Base-by-base conservation (phyloP, 2,888 invertebrate genomes). In the Melitaea athalia region DNA sequence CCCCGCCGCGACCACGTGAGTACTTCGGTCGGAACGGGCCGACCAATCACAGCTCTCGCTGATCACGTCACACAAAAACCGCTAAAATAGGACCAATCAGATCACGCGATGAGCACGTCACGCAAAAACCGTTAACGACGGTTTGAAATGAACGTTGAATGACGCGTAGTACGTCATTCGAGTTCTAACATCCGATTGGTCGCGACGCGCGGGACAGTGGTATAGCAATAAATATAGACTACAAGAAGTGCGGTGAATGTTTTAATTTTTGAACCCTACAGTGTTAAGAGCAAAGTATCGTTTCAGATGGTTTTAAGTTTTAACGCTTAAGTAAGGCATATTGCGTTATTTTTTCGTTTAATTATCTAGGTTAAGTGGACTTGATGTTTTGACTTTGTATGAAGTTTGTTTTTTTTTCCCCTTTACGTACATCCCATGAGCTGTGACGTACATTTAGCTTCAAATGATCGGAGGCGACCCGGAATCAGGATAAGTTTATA, bases 241-340 rank as follows among this genome's bases (percentile, higher is more conserved):
- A 70, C 73, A 72, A 69, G 43, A 70, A 63, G 7, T 17, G 63
- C 47, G 55, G 38, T 57, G 63, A 65, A 65, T 3, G 24, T 61
- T 66, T 67, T 63, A 66, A 73, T 77, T 78, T 77, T 74, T 77
- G 78, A 78, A 81, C 80, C 75, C 72, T 82, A 81, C 77, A 78
- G 83, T 84, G 84, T 78, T 85, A 84, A 84, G 84, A 75, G 77
- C 82, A 84, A 81, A 85, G 84, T 85, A 85, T 83, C 80, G 78
- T 81, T 80, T 82, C 80, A 81, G 81, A 83, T 83, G 82, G 63
- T 64, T 69, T 72, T 74, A 66, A 69, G 72, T 71, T 72, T 65
- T 72, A 38, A 71, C 70, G 64, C 73, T 69, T 67, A 38, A 68
- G 71, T 69, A 71, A 62, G 59, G 68, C 64, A 70, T 68, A 66